A percentile compares a stretch with the other conserved stretches of the same genome.
Evolutionary conservation across 1,140 invertebrate genomes (phyloP).

Genomic region (Drosophila quadrilineata): DNA sequence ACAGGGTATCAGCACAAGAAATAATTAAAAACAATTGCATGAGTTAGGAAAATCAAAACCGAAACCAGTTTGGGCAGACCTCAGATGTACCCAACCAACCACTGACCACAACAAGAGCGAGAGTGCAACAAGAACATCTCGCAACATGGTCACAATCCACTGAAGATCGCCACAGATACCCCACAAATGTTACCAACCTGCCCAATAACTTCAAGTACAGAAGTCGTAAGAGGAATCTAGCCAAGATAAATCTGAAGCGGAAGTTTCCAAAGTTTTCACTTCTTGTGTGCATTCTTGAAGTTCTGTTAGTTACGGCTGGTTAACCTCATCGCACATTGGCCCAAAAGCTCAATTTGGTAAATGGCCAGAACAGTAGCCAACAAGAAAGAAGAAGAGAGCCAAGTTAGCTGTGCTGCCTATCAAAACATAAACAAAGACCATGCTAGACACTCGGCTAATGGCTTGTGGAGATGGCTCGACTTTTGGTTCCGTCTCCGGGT

Average conservation of each 20-base stretch:
- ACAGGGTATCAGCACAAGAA: slow-evolving; percentile 31
- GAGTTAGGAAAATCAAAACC: slow-evolving; percentile 48
- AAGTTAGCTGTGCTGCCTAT: slow-evolving; percentile 23
- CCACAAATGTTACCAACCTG: slow-evolving; percentile 53
- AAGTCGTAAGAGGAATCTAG: neutral
- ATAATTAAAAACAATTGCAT: slow-evolving; percentile 51
- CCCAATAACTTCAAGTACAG: neutral
- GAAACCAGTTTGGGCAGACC: slow-evolving; percentile 65
- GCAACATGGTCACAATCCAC: slow-evolving; percentile 22
- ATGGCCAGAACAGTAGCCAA: slow-evolving; percentile 58
- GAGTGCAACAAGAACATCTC: slow-evolving; percentile 65
- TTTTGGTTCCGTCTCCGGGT: slow-evolving; percentile 22
- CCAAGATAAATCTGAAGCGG: slow-evolving; percentile 46
- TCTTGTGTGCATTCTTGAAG: slow-evolving; percentile 7
- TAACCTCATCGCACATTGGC: slow-evolving; percentile 36
- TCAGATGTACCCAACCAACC: slow-evolving; percentile 10
- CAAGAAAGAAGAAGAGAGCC: slow-evolving; percentile 20
- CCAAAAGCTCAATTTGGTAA: slow-evolving; percentile 67
- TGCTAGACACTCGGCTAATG: slow-evolving; percentile 43
- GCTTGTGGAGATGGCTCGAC: slow-evolving; percentile 21
- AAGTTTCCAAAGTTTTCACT: slow-evolving; percentile 52
- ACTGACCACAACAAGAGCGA: slow-evolving; percentile 63
- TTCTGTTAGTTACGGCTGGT: slow-evolving; percentile 63
- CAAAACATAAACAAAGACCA: slow-evolving; percentile 67
- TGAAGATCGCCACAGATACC: slow-evolving; percentile 58